phyloP scores from a whole-genome alignment of 2,888 invertebrate genomes.

The Erebia aethiops region DNA sequence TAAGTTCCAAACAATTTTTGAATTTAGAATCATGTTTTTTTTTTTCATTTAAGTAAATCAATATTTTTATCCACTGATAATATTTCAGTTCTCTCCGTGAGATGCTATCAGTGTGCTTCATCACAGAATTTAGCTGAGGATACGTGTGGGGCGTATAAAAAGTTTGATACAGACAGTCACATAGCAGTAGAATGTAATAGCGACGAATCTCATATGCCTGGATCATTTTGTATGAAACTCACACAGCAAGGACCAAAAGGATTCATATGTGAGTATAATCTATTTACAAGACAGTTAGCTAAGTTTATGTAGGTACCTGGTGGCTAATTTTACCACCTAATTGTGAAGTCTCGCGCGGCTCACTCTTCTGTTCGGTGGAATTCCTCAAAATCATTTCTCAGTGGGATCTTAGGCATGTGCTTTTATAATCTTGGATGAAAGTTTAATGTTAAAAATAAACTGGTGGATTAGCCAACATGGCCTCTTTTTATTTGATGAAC shows the following conservation, averaged over 20 bases:
- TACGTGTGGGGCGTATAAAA: conserved; percentile 94
- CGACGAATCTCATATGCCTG: conserved; percentile 96
- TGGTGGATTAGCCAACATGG: no score
- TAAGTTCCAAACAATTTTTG: not conserved
- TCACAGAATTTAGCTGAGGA: conserved; percentile 90
- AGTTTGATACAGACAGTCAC: conserved; percentile 92
- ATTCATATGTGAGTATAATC: conserved; percentile 92
- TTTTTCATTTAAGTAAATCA: not conserved
- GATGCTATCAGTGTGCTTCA: conserved; percentile 97
- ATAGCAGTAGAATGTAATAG: conserved; percentile 96
- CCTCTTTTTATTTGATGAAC: no score
- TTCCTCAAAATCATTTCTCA: no score
- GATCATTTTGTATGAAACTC: conserved; percentile 97
- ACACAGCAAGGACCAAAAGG: conserved; percentile 97
- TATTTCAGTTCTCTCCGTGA: conserved; percentile 86
- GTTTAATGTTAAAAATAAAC: no score
- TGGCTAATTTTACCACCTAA: no score
- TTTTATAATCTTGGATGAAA: no score
- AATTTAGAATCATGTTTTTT: not conserved
- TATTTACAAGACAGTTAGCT: not conserved
- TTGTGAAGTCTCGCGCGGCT: no score
- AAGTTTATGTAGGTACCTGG: no score
- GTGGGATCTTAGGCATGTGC: no score
- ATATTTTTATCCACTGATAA: not conserved
- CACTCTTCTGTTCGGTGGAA: no score